A percentile compares a stretch with the other conserved stretches of the same genome.
These are phyloP conservation scores for Lanistes nyassanus DNA, from an alignment of 1,140 invertebrate genomes.

Conservation along the genomic window DNA sequence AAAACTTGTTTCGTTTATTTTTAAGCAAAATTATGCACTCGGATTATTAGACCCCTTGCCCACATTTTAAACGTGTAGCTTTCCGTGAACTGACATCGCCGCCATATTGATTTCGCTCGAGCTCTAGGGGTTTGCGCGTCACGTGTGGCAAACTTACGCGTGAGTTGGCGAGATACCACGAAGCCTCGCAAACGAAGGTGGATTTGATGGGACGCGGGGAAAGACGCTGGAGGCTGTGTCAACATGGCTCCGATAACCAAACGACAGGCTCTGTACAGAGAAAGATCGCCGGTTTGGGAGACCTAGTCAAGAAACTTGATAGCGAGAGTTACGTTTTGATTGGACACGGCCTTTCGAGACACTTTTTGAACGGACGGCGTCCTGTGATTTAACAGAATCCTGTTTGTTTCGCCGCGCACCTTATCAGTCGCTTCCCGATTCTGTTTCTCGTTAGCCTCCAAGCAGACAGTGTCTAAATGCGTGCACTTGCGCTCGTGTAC, in stretches of 20 bases:
- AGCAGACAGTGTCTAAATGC: too few relatives aligned
- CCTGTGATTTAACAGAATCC: too few relatives aligned
- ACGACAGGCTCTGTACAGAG: not conserved
- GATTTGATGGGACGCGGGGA: conserved; percentile 5
- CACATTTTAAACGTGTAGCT: not conserved
- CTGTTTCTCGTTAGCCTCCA: too few relatives aligned
- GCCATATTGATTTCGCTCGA: not conserved
- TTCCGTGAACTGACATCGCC: not conserved
- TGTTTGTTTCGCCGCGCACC: too few relatives aligned
- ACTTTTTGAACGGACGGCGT: too few relatives aligned
- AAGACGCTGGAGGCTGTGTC: conserved; percentile 2
- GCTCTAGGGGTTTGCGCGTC: not conserved
- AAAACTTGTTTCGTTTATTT: not conserved
- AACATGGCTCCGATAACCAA: not conserved
- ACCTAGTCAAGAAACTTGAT: too few relatives aligned
- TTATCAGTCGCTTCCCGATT: too few relatives aligned
- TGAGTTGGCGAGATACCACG: conserved; percentile 6
- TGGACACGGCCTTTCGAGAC: too few relatives aligned
- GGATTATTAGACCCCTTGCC: not conserved
- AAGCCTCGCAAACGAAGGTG: conserved; percentile 7
- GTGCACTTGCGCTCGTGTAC: too few relatives aligned
- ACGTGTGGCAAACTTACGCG: not conserved
- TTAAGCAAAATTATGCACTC: not conserved
- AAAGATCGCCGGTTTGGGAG: too few relatives aligned
- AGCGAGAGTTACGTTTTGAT: too few relatives aligned